Conservation (phyloP, 2,888 invertebrate genomes). For the Stenchaetothrips biformis region DNA sequence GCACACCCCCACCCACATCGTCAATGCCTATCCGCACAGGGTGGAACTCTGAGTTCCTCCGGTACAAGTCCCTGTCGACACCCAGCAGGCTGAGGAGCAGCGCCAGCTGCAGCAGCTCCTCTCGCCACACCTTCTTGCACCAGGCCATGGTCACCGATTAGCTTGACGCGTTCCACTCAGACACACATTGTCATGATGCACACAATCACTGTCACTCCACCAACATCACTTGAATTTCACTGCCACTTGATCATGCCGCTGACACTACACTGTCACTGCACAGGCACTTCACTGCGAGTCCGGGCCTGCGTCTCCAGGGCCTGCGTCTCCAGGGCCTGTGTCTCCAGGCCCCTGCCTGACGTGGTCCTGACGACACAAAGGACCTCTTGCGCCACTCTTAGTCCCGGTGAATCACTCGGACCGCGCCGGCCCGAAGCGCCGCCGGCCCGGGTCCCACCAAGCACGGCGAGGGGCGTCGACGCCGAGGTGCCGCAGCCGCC, state of each 20-base stretch:
- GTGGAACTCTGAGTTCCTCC: constrained; percentile 41
- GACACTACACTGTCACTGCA: not conserved
- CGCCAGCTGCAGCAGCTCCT: constrained; percentile 75
- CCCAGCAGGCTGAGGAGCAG: constrained; percentile 74
- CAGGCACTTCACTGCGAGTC: not conserved
- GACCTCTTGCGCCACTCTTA: not conserved
- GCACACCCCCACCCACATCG: constrained; percentile 52
- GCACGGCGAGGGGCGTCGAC: not conserved
- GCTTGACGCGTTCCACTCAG: not conserved
- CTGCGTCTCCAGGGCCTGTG: not conserved
- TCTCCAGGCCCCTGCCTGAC: not conserved
- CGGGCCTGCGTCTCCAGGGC: not conserved
- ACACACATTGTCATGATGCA: not conserved
- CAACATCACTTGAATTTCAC: not conserved
- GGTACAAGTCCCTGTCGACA: constrained; percentile 66
- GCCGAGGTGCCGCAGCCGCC: not conserved
- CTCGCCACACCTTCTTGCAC: constrained; percentile 70
- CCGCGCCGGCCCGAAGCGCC: not conserved
- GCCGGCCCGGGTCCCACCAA: not conserved
- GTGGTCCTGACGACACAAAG: not conserved
- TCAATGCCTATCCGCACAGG: constrained; percentile 51
- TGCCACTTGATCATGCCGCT: not conserved
- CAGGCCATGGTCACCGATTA: not conserved
- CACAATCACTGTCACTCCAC: not conserved
- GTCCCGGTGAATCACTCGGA: not conserved